Conservation (phyloP, 2,888 invertebrate species). For the Neoascia interrupta region DNA sequence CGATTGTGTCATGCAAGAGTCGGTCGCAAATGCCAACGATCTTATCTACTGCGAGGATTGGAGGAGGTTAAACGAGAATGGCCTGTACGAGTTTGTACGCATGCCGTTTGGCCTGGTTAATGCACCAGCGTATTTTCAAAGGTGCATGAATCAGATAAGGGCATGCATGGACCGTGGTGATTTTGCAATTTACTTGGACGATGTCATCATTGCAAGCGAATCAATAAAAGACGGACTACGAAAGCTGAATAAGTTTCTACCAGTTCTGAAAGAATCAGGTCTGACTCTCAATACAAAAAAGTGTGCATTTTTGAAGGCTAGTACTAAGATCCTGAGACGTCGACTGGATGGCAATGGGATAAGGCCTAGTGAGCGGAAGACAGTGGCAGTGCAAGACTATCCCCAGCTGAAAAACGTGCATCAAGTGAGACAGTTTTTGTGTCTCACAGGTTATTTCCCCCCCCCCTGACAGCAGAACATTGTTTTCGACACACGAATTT, state of each 20-base stretch:
- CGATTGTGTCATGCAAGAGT: slow-evolving; percentile 20
- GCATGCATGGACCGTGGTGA: no score
- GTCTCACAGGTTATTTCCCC: no score
- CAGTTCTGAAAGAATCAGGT: not conserved
- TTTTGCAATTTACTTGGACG: not conserved
- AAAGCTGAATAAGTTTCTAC: slow-evolving; percentile 1
- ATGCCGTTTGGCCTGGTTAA: not conserved
- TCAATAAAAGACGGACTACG: slow-evolving; percentile 7
- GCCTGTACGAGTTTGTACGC: not conserved
- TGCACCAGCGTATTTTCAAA: not conserved
- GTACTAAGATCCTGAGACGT: slow-evolving; percentile 2
- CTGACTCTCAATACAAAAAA: not conserved
- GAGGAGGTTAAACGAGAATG: not conserved
- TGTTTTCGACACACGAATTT: slow-evolving; percentile 33
- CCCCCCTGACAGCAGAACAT: no score
- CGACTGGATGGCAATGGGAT: slow-evolving; percentile 7
- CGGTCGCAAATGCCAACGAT: slow-evolving; percentile 5
- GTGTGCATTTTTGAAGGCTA: slow-evolving; percentile 1
- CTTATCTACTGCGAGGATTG: not conserved
- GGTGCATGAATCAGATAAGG: not conserved
- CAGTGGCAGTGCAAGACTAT: not conserved
- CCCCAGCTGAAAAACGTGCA: no score
- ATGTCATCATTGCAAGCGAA: not conserved
- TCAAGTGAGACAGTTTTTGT: no score
- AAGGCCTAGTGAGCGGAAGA: slow-evolving; percentile 15